A percentile compares a stretch with the other conserved stretches of the same genome.
phyloP scores from a whole-genome alignment of 1,140 invertebrate species.

The Drosophila varians region DNA sequence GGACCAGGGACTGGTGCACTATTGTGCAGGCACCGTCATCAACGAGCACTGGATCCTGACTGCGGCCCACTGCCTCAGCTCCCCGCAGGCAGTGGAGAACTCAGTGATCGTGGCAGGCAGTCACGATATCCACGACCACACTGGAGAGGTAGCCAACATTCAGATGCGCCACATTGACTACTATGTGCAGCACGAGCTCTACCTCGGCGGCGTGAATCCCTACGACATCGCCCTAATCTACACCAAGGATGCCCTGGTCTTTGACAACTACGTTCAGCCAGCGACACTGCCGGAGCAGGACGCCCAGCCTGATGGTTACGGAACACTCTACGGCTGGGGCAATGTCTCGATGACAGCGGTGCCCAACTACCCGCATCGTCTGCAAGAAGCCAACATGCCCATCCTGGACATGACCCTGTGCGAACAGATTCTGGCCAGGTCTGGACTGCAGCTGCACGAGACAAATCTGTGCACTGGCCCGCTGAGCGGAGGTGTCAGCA shows the following conservation, averaged over 20 bases:
- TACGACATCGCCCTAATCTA: slow-evolving; percentile 85
- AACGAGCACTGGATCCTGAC: slow-evolving; percentile 82
- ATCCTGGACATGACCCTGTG: slow-evolving; percentile 83
- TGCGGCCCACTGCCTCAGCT: slow-evolving; percentile 77
- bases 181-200: slow-evolving; percentile 72
- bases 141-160: slow-evolving; percentile 52
- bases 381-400: slow-evolving; percentile 84
- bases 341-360: slow-evolving; percentile 83
- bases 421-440: slow-evolving; percentile 65
- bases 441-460: slow-evolving; percentile 78
- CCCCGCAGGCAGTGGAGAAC: slow-evolving; percentile 60
- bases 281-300: slow-evolving; percentile 83
- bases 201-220: slow-evolving; percentile 82
- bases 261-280: slow-evolving; percentile 81
- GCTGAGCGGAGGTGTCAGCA: slow-evolving; percentile 83
- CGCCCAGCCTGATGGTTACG: slow-evolving; percentile 83
- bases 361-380: slow-evolving; percentile 80
- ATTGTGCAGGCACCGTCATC: slow-evolving; percentile 79
- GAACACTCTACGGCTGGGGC: slow-evolving; percentile 84
- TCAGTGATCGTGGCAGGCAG: slow-evolving; percentile 77
- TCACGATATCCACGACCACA: slow-evolving; percentile 66
- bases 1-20: slow-evolving; percentile 71
- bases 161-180: slow-evolving; percentile 75
- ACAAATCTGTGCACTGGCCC: slow-evolving; percentile 85
- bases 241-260: slow-evolving; percentile 79